Conservation (phyloP, 2,113 vertebrate species). For the Pangasianodon gigas region DNA sequence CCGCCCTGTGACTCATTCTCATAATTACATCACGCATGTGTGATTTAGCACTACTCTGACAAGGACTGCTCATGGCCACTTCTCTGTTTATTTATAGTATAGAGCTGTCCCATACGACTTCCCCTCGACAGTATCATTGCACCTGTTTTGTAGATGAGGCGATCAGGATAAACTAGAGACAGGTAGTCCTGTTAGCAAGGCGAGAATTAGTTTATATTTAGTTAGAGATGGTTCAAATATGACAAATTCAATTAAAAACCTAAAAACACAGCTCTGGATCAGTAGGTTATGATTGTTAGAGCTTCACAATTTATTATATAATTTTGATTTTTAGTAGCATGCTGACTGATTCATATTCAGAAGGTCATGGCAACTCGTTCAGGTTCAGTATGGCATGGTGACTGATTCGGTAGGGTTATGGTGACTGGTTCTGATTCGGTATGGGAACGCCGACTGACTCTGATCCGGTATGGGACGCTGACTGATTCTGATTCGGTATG, state of each 20-base stretch:
- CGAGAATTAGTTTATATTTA: too few species aligned
- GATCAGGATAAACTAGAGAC: neutral
- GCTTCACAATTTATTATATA: too few species aligned
- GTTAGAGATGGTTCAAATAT: neutral
- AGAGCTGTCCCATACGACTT: neutral
- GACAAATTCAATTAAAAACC: neutral
- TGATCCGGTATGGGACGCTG: too few species aligned
- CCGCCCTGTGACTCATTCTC: conserved; percentile 17
- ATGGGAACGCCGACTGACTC: too few species aligned
- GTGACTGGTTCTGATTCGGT: neutral
- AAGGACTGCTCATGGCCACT: neutral
- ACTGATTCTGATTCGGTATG: too few species aligned
- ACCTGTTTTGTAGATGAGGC: neutral
- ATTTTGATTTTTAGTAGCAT: neutral
- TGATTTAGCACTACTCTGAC: conserved; percentile 1
- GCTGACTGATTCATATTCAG: neutral
- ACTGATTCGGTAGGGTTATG: neutral
- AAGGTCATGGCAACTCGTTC: neutral
- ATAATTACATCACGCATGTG: neutral
- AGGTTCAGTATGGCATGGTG: neutral
- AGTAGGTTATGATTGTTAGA: neutral
- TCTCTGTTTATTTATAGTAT: conserved; percentile 3
- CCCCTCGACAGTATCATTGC: too few species aligned
- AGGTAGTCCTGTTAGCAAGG: neutral
- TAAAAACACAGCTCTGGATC: neutral